Percentiles rank a stretch among this genome's conserved stretches.
Conservation (phyloP, 1,140 invertebrate species). For the Tetragonula clypearis region DNA sequence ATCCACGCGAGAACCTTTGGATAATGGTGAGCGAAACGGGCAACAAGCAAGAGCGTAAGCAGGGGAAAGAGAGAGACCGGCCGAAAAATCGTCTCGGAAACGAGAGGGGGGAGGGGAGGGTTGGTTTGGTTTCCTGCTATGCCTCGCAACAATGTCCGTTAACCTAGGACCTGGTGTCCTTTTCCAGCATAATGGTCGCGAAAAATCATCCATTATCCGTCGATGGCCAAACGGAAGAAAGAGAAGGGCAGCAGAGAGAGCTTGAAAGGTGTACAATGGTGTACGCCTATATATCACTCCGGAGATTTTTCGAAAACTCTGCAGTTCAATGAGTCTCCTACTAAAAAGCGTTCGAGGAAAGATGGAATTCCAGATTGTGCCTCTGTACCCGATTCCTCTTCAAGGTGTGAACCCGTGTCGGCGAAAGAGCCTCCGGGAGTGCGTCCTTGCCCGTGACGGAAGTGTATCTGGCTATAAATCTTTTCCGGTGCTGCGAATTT, state of each 20-base stretch:
- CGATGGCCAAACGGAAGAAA: not conserved
- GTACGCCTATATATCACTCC: conserved; percentile 81
- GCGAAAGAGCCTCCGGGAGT: not conserved
- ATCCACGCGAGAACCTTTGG: conserved; percentile 75
- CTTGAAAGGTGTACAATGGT: conserved; percentile 72
- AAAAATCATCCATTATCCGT: conserved; percentile 81
- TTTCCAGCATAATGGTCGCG: conserved; percentile 76
- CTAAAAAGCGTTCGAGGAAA: conserved; percentile 54
- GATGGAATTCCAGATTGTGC: conserved; percentile 35
- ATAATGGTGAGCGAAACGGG: conserved; percentile 57
- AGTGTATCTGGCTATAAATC: conserved; percentile 45
- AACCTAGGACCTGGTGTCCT: conserved; percentile 67
- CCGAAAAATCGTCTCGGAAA: conserved; percentile 6
- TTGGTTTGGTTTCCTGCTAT: conserved; percentile 66
- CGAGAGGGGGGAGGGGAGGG: not conserved
- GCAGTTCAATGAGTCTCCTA: conserved; percentile 72
- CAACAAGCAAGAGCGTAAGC: not conserved
- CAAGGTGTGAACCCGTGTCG: conserved; percentile 28
- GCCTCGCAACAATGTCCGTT: conserved; percentile 75
- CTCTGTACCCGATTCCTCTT: conserved; percentile 21
- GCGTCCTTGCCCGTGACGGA: not conserved
- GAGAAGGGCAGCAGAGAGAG: conserved; percentile 18
- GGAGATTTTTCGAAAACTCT: conserved; percentile 74
- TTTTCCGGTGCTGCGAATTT: conserved; percentile 10
- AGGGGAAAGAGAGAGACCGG: conserved; percentile 6